Percentiles rank a stretch among this genome's conserved stretches.
These are phyloP conservation scores for Muscicapa adusta DNA, from an alignment of 2,113 vertebrate genomes.

Conservation along the genomic window DNA sequence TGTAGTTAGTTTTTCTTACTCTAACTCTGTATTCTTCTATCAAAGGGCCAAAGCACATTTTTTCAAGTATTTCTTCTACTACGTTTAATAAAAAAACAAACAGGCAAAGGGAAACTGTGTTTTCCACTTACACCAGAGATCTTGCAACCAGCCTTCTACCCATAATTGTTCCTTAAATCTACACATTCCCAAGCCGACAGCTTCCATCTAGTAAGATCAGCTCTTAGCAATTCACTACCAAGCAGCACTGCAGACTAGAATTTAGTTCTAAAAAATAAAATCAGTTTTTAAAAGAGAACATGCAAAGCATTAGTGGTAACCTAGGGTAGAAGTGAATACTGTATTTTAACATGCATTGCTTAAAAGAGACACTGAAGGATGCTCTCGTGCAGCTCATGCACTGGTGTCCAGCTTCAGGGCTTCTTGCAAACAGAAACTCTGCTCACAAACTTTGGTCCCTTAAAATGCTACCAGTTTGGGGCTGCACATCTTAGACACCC, in stretches of 20 bases:
- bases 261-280: background rate
- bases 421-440: background rate
- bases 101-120: background rate
- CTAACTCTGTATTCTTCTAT: background rate
- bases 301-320: slow-evolving; percentile 8
- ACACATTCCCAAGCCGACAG: background rate
- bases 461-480: background rate
- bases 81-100: background rate
- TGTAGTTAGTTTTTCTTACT: background rate
- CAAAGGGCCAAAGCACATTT: background rate
- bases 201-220: background rate
- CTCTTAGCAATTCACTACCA: background rate
- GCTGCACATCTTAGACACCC: background rate
- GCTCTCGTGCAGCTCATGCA: background rate
- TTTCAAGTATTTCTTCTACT: background rate
- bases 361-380: slow-evolving; percentile 67
- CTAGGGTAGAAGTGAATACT: background rate
- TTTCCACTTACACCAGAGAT: background rate
- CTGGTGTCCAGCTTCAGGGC: background rate
- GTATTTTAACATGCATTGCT: slow-evolving; percentile 20
- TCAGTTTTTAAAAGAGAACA: background rate
- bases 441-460: background rate
- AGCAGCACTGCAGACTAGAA: background rate
- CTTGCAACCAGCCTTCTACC: background rate
- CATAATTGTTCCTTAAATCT: background rate